Evolutionary conservation across 1,140 invertebrate genomes (phyloP).

Genomic region (Tetragnatha versicolor): DNA sequence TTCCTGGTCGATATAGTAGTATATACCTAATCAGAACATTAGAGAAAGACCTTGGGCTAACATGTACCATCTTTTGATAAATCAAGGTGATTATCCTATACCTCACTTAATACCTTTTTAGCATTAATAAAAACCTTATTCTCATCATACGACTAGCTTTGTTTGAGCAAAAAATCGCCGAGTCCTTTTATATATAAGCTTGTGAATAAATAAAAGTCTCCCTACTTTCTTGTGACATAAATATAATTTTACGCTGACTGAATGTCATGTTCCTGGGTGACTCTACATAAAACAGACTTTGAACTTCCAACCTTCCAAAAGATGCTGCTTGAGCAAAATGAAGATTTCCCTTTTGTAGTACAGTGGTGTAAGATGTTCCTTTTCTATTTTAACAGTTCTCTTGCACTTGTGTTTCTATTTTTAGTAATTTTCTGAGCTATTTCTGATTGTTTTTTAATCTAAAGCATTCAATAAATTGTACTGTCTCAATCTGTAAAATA

Average conservation of each 20-base stretch:
- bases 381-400: background rate
- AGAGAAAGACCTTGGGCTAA: too few species aligned
- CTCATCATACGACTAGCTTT: background rate
- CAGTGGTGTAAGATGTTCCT: background rate
- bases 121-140: too few species aligned
- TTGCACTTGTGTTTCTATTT: too few species aligned
- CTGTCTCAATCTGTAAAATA: too few species aligned
- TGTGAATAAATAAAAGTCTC: conserved; percentile 25
- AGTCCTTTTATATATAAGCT: conserved; percentile 36
- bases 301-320: background rate
- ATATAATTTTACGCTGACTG: conserved; percentile 47
- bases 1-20: too few species aligned
- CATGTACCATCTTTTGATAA: too few species aligned
- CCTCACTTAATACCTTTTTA: too few species aligned
- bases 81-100: too few species aligned
- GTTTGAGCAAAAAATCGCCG: conserved; percentile 14
- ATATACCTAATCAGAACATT: too few species aligned
- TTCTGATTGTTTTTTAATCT: too few species aligned
- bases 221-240: conserved; percentile 27
- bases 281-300: conserved; percentile 43
- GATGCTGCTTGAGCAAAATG: background rate
- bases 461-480: too few species aligned
- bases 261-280: conserved; percentile 11
- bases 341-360: background rate
- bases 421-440: too few species aligned